Conservation (phyloP, 2,797 vertebrate genomes). For the Acipenser ruthenus region DNA sequence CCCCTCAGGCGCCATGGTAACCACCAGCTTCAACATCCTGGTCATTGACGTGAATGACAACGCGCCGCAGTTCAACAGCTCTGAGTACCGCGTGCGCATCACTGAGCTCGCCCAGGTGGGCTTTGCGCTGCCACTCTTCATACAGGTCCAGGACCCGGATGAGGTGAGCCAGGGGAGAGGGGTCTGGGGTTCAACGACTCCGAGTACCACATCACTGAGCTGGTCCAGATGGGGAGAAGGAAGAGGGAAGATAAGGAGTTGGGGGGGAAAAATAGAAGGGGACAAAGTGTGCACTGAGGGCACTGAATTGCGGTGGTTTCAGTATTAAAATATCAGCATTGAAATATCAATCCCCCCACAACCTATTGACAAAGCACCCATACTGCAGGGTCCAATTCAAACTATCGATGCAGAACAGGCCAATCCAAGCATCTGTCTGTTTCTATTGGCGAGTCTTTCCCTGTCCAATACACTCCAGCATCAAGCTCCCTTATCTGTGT, state of each 20-base stretch:
- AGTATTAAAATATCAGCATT: no score
- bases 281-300: background rate
- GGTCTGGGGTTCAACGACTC: constrained; percentile 11
- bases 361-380: no score
- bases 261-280: background rate
- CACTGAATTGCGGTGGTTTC: no score
- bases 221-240: constrained; percentile 23
- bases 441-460: no score
- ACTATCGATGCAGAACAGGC: no score
- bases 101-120: constrained; percentile 90
- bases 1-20: constrained; percentile 78
- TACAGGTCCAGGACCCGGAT: constrained; percentile 94
- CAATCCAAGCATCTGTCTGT: no score
- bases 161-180: constrained; percentile 66
- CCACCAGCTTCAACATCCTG: constrained; percentile 91
- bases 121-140: constrained; percentile 91
- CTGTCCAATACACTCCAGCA: no score
- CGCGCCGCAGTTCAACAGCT: constrained; percentile 90
- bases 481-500: no score
- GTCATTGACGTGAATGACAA: constrained; percentile 96
- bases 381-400: no score
- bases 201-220: constrained; percentile 45
- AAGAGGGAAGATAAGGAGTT: background rate
- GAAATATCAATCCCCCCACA: no score
- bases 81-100: constrained; percentile 85